These are phyloP conservation scores for Petrocephalus schoutedeni DNA, from an alignment of 2,797 vertebrate genomes.

Conservation along the genomic window DNA sequence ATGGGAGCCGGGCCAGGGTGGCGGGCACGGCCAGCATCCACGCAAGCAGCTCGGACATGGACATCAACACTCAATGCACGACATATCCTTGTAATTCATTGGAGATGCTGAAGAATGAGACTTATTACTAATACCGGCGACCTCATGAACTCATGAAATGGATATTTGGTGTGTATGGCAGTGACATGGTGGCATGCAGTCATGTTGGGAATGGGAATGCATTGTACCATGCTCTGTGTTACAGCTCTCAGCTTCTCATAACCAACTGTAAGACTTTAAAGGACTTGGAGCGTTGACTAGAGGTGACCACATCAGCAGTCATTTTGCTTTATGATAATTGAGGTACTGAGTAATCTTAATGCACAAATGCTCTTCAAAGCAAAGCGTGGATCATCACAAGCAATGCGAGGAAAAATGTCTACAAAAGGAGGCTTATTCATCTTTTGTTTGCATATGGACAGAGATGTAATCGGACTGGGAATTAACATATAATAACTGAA, in stretches of 20 bases:
- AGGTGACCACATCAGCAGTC: constrained; percentile 14
- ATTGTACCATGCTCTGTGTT: background rate
- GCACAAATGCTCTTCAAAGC: background rate
- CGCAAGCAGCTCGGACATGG: background rate
- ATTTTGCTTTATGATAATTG: constrained; percentile 25
- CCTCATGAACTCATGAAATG: constrained; percentile 2
- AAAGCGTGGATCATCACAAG: background rate
- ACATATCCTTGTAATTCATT: background rate
- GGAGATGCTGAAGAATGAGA: background rate
- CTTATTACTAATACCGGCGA: background rate
- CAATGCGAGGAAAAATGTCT: background rate
- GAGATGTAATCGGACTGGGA: constrained; percentile 45
- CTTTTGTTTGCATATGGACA: constrained; percentile 70
- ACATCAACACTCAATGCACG: background rate
- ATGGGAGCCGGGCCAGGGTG: background rate
- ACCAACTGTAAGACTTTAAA: background rate
- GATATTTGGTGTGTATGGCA: background rate
- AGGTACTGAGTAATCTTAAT: constrained; percentile 1
- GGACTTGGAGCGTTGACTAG: background rate
- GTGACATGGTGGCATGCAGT: background rate
- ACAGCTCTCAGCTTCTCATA: background rate
- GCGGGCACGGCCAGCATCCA: background rate
- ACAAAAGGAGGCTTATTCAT: constrained; percentile 20
- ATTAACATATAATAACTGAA: constrained; percentile 54
- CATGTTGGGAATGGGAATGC: background rate